Base-by-base conservation (phyloP, 1,140 invertebrate species). In the Medauroidea extradentata region DNA sequence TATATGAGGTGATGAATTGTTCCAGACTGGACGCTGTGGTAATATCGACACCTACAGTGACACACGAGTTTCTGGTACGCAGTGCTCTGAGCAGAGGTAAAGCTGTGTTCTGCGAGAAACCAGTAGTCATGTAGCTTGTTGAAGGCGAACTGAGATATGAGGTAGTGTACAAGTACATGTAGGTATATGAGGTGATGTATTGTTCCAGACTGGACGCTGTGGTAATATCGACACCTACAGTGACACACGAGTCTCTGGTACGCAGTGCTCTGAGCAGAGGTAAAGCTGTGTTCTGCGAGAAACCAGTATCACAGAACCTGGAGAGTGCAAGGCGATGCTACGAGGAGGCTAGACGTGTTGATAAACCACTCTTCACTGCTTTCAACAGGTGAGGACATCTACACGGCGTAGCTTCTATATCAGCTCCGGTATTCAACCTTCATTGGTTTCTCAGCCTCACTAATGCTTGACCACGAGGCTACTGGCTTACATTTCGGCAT, bases 101-200 rank as follows among this genome's bases (percentile, higher is more conserved):
- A 63, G 79, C 81, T 11, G 83, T 89, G 0, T 85, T 88, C 65
- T 87, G 85, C 66, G 86, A 89, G 66, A 89, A 89, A 67, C 87
- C n/a, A n/a, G n/a, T n/a, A n/a, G n/a, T n/a, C n/a, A n/a, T n/a
- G n/a, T n/a, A n/a, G n/a, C n/a, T n/a, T n/a, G n/a, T n/a, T n/a
- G n/a, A n/a, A n/a, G n/a, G n/a, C n/a, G n/a, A n/a, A n/a, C n/a
- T n/a, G n/a, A n/a, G n/a, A n/a, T n/a, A n/a, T n/a, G n/a, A n/a
- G n/a, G n/a, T n/a, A n/a, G n/a, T n/a, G n/a, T n/a, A n/a, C n/a
- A n/a, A n/a, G n/a, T n/a, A n/a, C n/a, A n/a, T n/a, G n/a, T n/a
- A n/a, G n/a, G n/a, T n/a, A n/a, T n/a, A n/a, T n/a, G n/a, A n/a
- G n/a, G n/a, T n/a, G n/a, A n/a, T n/a, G n/a, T 34, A 11, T 34